A percentile compares a stretch with the other conserved stretches of the same genome.
These are phyloP conservation scores for Cuniculus paca DNA, from an alignment of 2,797 vertebrate species.

Conservation along the genomic window DNA sequence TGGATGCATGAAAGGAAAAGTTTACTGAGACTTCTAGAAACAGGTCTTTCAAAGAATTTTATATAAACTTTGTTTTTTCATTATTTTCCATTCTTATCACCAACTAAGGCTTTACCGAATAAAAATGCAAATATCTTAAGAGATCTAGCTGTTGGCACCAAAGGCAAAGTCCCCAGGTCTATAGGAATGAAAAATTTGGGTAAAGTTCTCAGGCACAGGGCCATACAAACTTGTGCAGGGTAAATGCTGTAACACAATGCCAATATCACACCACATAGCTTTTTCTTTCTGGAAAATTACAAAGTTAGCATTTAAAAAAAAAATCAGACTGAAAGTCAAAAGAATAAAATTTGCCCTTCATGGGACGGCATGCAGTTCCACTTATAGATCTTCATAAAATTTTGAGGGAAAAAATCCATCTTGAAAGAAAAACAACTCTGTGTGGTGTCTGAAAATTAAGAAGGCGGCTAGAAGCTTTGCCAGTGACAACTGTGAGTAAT, in stretches of 20 bases:
- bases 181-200: not conserved
- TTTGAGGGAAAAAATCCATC: slow-evolving; percentile 59
- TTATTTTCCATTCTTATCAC: not conserved
- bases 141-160: not conserved
- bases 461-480: slow-evolving; percentile 66
- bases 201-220: not conserved
- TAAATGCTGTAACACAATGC: not conserved
- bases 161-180: not conserved
- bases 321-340: slow-evolving; percentile 34
- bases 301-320: not conserved
- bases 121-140: not conserved
- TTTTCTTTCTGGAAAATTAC: slow-evolving; percentile 31
- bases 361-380: slow-evolving; percentile 17
- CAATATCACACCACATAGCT: not conserved
- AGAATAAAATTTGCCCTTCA: slow-evolving; percentile 50
- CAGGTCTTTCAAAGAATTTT: not conserved
- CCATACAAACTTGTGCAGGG: not conserved
- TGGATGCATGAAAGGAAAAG: not conserved
- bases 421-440: slow-evolving; percentile 72
- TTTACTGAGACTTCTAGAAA: not conserved
- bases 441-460: slow-evolving; percentile 68
- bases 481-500: slow-evolving; percentile 77
- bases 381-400: slow-evolving; percentile 67
- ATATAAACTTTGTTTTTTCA: not conserved
- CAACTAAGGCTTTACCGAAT: not conserved